Evolutionary conservation across 2,888 invertebrate genomes (phyloP), one percentile per base, ranked within the genome.

Genomic region (Mythimna albipuncta): DNA sequence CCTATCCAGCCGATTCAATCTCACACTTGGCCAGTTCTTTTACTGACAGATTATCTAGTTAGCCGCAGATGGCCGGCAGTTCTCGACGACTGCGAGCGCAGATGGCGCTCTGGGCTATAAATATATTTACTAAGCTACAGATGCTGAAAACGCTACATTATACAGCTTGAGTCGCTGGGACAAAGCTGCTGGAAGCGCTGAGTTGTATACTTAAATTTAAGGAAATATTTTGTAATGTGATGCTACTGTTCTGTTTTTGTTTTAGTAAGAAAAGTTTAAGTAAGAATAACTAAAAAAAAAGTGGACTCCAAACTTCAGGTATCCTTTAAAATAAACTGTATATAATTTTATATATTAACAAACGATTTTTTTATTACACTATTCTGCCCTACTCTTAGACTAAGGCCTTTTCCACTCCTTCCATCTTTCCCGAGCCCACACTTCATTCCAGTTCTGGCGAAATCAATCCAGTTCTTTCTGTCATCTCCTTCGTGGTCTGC

Each of bases 31-130:
- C 50, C 44, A 47, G 16, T 75, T 75, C 65, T 75, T 71, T 75
- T 57, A 79, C 66, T 32, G 71, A 58, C 57, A 58, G 52, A 76
- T 81, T 76, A 77, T 71, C 64, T 58, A 79, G 81, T 81, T 81
- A 76, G 72, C 64, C 58, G 32, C 81, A 79, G 79, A 72, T 81
- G 77, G 81, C 59, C 64, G 21, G 66, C 44, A 68, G 57, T 64
- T 67, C 35, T 59, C 44, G 66, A 26, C 47, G 74, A 74, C 73
- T 59, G 44, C 32, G 79, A 54, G 66, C 47, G 47, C 72, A 81
- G 81, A 79, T 81, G 77, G 77, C 67, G 68, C 67, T 68, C 77
- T 55, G 26, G 7, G 58, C 59, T 79, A 76, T 79, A 79, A 81
- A 75, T 81, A 81, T 74, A 41, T 61, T 61, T 21, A 75, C 55